Conservation (phyloP, 2,888 invertebrate genomes). For the Plutella xylostella region DNA sequence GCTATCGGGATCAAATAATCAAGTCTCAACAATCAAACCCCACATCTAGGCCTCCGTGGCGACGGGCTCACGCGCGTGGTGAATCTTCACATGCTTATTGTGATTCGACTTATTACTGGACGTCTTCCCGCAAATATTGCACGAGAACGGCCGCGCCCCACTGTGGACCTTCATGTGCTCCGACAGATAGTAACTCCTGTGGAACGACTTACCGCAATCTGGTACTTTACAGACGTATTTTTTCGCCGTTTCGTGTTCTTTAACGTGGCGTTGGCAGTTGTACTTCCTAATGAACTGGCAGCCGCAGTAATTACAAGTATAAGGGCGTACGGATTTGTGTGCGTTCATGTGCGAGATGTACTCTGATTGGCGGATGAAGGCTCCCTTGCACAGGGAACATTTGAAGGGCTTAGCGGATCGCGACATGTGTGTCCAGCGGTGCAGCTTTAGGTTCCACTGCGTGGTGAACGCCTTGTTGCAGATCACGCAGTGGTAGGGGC, state of each 20-base stretch:
- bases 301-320: conserved; percentile 91
- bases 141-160: conserved; percentile 83
- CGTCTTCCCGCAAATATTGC: conserved; percentile 90
- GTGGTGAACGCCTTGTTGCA: conserved; percentile 90
- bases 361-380: conserved; percentile 85
- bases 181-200: conserved; percentile 87
- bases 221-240: conserved; percentile 78
- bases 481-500: conserved; percentile 83
- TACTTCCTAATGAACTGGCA: conserved; percentile 90
- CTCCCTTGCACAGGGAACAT: conserved; percentile 85
- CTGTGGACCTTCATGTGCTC: conserved; percentile 90
- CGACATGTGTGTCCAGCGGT: conserved; percentile 90
- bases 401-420: conserved; percentile 88
- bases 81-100: conserved; percentile 90
- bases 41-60: conserved; percentile 80
- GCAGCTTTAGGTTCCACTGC: conserved; percentile 90
- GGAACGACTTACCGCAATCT: conserved; percentile 86
- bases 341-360: conserved; percentile 88
- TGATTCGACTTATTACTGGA: conserved; percentile 92
- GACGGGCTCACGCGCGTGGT: conserved; percentile 88
- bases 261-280: conserved; percentile 86
- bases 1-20: no score
- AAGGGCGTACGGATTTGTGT: conserved; percentile 85
- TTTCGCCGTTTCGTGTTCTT: conserved; percentile 85
- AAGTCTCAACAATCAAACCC: no score